phyloP scores from a whole-genome alignment of 2,888 invertebrate genomes.

The Aphodius granarius region DNA sequence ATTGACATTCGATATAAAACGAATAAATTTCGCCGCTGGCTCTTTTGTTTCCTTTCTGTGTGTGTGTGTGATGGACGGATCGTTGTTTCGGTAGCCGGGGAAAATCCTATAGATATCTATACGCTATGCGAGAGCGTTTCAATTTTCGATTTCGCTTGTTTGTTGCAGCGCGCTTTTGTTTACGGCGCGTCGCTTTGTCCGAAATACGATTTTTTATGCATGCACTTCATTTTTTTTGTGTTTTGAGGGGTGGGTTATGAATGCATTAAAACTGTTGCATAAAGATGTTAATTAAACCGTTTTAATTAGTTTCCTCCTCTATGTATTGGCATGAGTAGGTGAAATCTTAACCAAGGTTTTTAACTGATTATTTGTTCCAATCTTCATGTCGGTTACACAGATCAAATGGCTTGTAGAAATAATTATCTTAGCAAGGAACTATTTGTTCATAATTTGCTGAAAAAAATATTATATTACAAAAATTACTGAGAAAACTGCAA shows the following conservation, averaged over 20 bases:
- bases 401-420: too few species aligned
- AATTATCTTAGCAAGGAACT: too few species aligned
- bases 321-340: background rate
- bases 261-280: background rate
- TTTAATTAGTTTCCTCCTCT: background rate
- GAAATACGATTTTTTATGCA: background rate
- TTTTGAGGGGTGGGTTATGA: background rate
- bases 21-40: slow-evolving; percentile 37
- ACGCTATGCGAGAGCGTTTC: background rate
- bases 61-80: background rate
- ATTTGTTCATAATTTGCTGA: too few species aligned
- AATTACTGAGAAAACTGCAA: too few species aligned
- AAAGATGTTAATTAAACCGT: background rate
- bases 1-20: slow-evolving; percentile 40
- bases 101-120: background rate
- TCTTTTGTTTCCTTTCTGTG: slow-evolving; percentile 34
- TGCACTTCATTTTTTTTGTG: background rate
- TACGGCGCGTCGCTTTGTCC: background rate
- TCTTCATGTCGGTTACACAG: too few species aligned
- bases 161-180: background rate
- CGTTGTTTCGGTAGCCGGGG: background rate
- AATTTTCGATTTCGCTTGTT: background rate
- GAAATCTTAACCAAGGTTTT: too few species aligned
- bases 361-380: too few species aligned
- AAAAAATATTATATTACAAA: too few species aligned